These are phyloP conservation scores for Podarcis raffonei DNA, from an alignment of 2,113 vertebrate species.

Conservation along the genomic window DNA sequence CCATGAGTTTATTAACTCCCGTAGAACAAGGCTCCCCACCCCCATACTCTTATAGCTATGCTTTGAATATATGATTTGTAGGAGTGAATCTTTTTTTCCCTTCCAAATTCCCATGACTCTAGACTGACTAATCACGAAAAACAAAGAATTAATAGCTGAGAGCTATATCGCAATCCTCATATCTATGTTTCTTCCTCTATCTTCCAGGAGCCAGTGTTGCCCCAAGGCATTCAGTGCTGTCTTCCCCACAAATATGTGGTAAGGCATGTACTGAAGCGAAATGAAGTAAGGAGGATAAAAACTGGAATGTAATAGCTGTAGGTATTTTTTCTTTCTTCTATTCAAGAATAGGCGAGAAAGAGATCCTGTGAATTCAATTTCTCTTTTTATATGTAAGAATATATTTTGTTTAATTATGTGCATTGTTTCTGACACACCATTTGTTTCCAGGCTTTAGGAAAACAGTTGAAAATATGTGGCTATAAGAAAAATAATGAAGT, in stretches of 20 bases:
- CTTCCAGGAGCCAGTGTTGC: neutral
- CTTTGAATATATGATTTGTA: neutral
- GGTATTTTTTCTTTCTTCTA: neutral
- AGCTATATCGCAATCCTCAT: rapidly evolving
- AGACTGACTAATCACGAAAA: neutral
- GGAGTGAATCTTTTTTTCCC: neutral
- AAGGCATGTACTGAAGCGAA: conserved; percentile 28
- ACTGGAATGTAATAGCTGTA: conserved; percentile 30
- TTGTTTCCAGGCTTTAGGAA: conserved; percentile 74
- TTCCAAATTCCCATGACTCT: neutral
- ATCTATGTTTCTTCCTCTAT: neutral
- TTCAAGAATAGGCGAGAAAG: neutral
- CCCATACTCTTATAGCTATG: neutral
- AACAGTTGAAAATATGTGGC: conserved; percentile 74
- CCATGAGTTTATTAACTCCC: neutral
- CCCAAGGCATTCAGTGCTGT: neutral
- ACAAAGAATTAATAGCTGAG: neutral
- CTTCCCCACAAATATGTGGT: neutral
- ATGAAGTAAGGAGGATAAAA: conserved; percentile 52
- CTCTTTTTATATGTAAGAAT: neutral
- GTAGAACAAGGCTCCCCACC: neutral
- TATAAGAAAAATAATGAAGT: conserved; percentile 74
- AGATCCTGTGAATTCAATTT: neutral
- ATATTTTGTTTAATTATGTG: conserved; percentile 7
- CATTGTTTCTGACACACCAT: conserved; percentile 47